phyloP scores from a whole-genome alignment of 2,888 invertebrate species.

The Agrotis segetum region DNA sequence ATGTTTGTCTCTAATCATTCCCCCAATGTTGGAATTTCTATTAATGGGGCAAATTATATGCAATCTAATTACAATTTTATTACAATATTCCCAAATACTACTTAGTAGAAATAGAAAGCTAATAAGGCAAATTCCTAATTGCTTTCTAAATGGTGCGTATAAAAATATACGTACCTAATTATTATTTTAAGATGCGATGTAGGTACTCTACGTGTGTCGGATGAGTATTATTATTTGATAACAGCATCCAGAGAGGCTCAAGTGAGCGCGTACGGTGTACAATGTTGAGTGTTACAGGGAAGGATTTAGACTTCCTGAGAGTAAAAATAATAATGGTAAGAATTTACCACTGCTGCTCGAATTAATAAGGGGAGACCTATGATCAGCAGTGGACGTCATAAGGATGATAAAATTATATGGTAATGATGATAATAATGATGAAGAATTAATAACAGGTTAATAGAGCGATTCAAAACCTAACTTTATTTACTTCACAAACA shows the following conservation, averaged over 20 bases:
- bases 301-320: conserved; percentile 4
- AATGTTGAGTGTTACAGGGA: conserved; percentile 40
- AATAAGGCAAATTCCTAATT: conserved; percentile 24
- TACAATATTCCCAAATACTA: not conserved
- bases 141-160: conserved; percentile 16
- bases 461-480: too few relatives aligned
- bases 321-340: too few relatives aligned
- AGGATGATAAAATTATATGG: too few relatives aligned
- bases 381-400: too few relatives aligned
- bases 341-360: too few relatives aligned
- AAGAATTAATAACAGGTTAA: too few relatives aligned
- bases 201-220: not conserved
- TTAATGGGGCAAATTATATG: too few relatives aligned
- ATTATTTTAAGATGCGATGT: conserved; percentile 28
- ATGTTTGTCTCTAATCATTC: too few relatives aligned
- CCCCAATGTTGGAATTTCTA: too few relatives aligned
- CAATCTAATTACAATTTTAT: not conserved
- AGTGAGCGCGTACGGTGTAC: conserved; percentile 39
- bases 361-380: too few relatives aligned
- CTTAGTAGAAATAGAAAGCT: conserved; percentile 31
- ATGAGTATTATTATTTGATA: conserved; percentile 53
- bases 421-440: too few relatives aligned
- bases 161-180: conserved; percentile 36
- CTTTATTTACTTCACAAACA: too few relatives aligned
- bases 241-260: conserved; percentile 44